Evolutionary conservation across 92 coral and sea anemone genomes (phyloP).

Genomic region (Umimayanthus kanabou): DNA sequence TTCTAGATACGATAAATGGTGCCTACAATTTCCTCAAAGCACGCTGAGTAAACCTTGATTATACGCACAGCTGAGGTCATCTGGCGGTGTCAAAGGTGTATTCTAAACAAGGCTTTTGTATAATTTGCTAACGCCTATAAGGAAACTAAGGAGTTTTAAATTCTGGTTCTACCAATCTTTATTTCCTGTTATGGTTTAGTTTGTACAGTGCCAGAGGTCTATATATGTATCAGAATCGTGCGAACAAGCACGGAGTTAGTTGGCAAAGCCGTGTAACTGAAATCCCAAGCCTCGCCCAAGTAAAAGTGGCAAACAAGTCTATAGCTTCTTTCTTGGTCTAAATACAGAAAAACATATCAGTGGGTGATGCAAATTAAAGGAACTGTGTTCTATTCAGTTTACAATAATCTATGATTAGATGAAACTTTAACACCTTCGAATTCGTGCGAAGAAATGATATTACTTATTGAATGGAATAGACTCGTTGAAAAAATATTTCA

Average conservation of each 20-base stretch:
- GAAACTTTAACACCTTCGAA: background rate
- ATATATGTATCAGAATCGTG: too few species aligned
- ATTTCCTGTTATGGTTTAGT: background rate
- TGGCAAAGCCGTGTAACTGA: too few species aligned
- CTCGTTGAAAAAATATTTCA: background rate
- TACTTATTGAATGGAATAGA: background rate
- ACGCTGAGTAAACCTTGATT: conserved; percentile 26
- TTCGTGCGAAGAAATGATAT: background rate
- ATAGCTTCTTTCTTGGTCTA: conserved; percentile 3
- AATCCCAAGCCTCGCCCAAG: background rate
- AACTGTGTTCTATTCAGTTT: conserved; percentile 3
- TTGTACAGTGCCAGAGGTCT: background rate
- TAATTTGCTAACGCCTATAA: background rate
- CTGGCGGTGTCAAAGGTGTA: conserved; percentile 19
- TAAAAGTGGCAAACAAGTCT: background rate
- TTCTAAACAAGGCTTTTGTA: conserved; percentile 16
- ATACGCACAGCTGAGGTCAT: conserved; percentile 42
- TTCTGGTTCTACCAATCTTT: background rate
- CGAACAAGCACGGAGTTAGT: too few species aligned
- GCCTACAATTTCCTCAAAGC: background rate
- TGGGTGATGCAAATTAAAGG: background rate
- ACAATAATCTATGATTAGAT: background rate
- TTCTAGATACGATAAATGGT: background rate
- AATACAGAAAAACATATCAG: background rate
- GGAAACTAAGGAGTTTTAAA: background rate